A percentile compares a stretch with the other conserved stretches of the same genome.
phyloP scores from a whole-genome alignment of 2,113 vertebrate species.

The Tricholaema leucomelas region DNA sequence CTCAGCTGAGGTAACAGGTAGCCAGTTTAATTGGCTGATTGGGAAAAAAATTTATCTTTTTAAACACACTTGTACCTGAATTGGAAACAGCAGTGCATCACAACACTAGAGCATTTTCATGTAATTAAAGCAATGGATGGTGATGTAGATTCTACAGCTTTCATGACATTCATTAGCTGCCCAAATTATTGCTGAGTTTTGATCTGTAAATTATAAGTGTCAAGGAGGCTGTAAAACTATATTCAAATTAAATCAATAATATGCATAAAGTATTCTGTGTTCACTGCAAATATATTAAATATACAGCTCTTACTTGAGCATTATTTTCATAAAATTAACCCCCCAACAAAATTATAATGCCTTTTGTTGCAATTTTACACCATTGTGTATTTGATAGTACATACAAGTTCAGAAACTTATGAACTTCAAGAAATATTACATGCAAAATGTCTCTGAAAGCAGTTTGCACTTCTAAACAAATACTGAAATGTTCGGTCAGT shows the following conservation, averaged over 20 bases:
- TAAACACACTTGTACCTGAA: slow-evolving; percentile 87
- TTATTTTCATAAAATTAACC: slow-evolving; percentile 99
- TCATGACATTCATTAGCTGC: slow-evolving; percentile 99
- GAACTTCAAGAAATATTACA: slow-evolving; percentile 95
- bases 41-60: slow-evolving; percentile 81
- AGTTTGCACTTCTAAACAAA: slow-evolving; percentile 96
- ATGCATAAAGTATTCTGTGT: slow-evolving; percentile 92
- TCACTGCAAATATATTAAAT: slow-evolving; percentile 99
- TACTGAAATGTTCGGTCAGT: slow-evolving; percentile 93
- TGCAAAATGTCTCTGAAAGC: slow-evolving; percentile 98
- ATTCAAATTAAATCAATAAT: slow-evolving; percentile 96
- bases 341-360: slow-evolving; percentile 98
- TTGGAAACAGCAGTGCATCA: slow-evolving; percentile 84
- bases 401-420: slow-evolving; percentile 93
- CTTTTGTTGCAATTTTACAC: slow-evolving; percentile 96
- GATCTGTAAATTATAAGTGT: slow-evolving; percentile 97
- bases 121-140: slow-evolving; percentile 83
- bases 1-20: slow-evolving; percentile 93
- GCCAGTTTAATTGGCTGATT: slow-evolving; percentile 85
- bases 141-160: slow-evolving; percentile 94
- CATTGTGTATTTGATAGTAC: slow-evolving; percentile 88
- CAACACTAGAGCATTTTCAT: slow-evolving; percentile 83
- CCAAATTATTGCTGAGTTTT: slow-evolving; percentile 99
- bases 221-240: slow-evolving; percentile 95
- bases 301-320: slow-evolving; percentile 94